Conservation (phyloP, 2,113 vertebrate genomes). For the Tragelaphus strepsiceros region DNA sequence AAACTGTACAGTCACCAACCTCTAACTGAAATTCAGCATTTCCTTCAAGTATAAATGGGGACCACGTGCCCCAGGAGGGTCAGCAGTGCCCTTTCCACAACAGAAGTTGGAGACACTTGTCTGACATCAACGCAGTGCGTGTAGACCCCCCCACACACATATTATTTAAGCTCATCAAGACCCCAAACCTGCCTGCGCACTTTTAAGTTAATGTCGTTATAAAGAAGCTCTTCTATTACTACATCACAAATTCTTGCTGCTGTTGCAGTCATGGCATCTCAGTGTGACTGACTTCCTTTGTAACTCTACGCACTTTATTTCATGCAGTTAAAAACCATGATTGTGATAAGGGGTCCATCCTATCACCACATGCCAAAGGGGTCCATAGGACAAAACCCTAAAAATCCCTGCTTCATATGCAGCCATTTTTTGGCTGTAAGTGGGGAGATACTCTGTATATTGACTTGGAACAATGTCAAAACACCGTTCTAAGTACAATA, state of each 20-base stretch:
- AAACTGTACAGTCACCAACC: background rate
- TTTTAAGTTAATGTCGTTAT: background rate
- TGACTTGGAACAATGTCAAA: background rate
- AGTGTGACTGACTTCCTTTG: background rate
- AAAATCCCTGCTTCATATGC: background rate
- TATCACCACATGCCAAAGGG: background rate
- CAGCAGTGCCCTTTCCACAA: background rate
- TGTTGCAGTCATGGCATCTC: background rate
- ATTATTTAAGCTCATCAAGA: background rate
- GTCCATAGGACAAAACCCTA: background rate
- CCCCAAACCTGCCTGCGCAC: background rate
- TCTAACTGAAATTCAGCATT: background rate
- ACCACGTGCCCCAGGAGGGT: accelerated
- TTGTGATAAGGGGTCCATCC: background rate
- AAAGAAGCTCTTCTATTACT: background rate
- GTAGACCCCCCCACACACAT: background rate
- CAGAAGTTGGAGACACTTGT: background rate
- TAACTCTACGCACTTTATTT: background rate
- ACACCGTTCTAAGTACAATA: background rate
- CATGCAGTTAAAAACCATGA: background rate
- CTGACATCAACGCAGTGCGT: background rate
- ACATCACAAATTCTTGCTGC: background rate
- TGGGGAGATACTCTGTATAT: background rate
- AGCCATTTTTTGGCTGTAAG: background rate
- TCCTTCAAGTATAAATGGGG: background rate